Conservation (phyloP, 37 sponge, comb jelly and placozoan genomes). For the Amphimedon queenslandica region DNA sequence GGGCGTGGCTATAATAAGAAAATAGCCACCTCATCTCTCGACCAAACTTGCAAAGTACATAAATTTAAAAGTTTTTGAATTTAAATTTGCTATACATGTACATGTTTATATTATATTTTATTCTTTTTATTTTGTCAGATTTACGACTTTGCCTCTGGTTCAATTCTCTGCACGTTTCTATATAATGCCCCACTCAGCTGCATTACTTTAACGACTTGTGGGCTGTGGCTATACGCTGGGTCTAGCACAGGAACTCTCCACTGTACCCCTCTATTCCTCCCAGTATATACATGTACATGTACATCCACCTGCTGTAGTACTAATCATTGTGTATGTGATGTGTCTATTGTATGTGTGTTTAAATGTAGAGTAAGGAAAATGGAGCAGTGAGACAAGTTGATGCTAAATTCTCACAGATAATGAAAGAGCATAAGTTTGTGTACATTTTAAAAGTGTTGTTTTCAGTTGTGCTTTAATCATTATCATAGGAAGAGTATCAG, state of each 20-base stretch:
- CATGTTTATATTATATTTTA: background rate
- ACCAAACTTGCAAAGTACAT: constrained; percentile 85
- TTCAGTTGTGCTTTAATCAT: background rate
- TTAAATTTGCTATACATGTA: background rate
- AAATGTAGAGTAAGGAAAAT: background rate
- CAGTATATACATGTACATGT: constrained; percentile 14
- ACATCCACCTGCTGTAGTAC: background rate
- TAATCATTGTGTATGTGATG: background rate
- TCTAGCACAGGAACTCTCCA: constrained; percentile 41
- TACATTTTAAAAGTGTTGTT: background rate
- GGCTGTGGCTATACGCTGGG: constrained; percentile 65
- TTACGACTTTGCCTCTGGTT: constrained; percentile 63
- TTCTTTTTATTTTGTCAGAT: constrained; percentile 28
- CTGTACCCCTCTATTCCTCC: constrained; percentile 55
- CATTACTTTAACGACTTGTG: constrained; percentile 46
- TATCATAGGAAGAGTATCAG: constrained; percentile 54
- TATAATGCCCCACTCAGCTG: constrained; percentile 58
- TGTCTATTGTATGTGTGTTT: background rate
- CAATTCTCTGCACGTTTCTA: constrained; percentile 63
- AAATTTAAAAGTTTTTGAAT: background rate
- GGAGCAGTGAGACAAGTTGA: too few species aligned
- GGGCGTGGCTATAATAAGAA: constrained; percentile 49
- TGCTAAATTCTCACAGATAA: background rate
- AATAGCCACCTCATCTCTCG: constrained; percentile 75
- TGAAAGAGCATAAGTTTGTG: constrained; percentile 26